These are phyloP conservation scores for Choreutis nemorana DNA, from an alignment of 2,888 invertebrate genomes.

Conservation along the genomic window DNA sequence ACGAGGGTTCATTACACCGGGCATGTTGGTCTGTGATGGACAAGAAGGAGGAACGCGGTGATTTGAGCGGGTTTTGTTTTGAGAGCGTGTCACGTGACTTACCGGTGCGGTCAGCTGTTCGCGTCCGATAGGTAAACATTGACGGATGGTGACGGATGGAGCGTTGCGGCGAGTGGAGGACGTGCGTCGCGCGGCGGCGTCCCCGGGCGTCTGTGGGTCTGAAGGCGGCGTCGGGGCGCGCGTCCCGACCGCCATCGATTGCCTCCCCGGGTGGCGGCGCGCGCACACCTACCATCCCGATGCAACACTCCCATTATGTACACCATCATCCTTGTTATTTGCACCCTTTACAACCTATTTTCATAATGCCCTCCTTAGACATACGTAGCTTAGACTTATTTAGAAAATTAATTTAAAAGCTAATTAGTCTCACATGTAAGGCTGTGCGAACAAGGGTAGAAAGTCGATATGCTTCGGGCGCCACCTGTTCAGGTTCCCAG, in stretches of 20 bases:
- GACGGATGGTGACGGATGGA: slow-evolving; percentile 40
- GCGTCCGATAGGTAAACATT: slow-evolving; percentile 58
- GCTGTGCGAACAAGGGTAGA: too few relatives aligned
- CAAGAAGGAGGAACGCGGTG: slow-evolving; percentile 10
- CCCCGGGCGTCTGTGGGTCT: slow-evolving; percentile 68
- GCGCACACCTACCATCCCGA: slow-evolving; percentile 56
- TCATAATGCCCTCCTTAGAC: too few relatives aligned
- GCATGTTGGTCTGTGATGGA: slow-evolving; percentile 25
- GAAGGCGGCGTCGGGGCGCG: slow-evolving; percentile 66
- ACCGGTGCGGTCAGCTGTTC: slow-evolving; percentile 64
- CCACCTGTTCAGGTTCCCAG: too few relatives aligned
- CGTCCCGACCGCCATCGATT: slow-evolving; percentile 64
- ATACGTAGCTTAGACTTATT: too few relatives aligned
- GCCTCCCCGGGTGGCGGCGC: slow-evolving; percentile 54
- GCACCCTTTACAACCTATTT: too few relatives aligned
- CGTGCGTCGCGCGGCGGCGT: slow-evolving; percentile 54
- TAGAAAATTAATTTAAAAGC: too few relatives aligned
- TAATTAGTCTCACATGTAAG: too few relatives aligned
- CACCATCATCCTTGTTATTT: slow-evolving; percentile 63
- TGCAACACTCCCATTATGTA: slow-evolving; percentile 63
- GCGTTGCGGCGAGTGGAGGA: slow-evolving; percentile 29
- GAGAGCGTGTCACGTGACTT: slow-evolving; percentile 50
- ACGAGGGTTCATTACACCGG: slow-evolving; percentile 37
- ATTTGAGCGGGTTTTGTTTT: slow-evolving; percentile 16
- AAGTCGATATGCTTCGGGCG: too few relatives aligned